A percentile compares a stretch with the other conserved stretches of the same genome.
Conservation (phyloP, 2,888 invertebrate genomes). For the Nymphalis urticae region DNA sequence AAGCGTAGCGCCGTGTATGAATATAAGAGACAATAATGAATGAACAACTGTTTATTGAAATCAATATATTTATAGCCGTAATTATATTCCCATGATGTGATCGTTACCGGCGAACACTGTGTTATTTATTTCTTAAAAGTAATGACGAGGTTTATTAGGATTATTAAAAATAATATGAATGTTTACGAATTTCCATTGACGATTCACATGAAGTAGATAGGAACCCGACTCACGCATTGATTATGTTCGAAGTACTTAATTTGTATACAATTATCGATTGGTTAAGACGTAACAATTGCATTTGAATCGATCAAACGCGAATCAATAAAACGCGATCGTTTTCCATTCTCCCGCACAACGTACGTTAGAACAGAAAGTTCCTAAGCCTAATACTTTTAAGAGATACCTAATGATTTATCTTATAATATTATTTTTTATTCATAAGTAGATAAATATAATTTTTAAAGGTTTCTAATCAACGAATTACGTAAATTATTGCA, state of each 20-base stretch:
- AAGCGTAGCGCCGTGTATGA: slow-evolving; percentile 42
- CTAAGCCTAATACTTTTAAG: slow-evolving; percentile 70
- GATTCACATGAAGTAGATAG: background rate
- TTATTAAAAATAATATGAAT: slow-evolving; percentile 7
- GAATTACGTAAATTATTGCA: slow-evolving; percentile 67
- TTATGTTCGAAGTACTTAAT: slow-evolving; percentile 34
- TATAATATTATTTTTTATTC: slow-evolving; percentile 59
- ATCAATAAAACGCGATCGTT: slow-evolving; percentile 12
- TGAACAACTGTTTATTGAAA: slow-evolving; percentile 62
- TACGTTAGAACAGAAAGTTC: slow-evolving; percentile 76
- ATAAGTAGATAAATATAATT: slow-evolving; percentile 68
- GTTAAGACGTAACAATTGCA: slow-evolving; percentile 4
- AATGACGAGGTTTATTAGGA: slow-evolving; percentile 22
- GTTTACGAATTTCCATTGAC: slow-evolving; percentile 6
- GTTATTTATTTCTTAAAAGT: slow-evolving; percentile 34
- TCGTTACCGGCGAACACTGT: slow-evolving; percentile 25
- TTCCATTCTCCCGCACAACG: slow-evolving; percentile 39
- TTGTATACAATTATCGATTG: slow-evolving; percentile 20
- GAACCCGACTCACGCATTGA: slow-evolving; percentile 6
- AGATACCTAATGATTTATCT: slow-evolving; percentile 62
- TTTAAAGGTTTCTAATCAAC: slow-evolving; percentile 78
- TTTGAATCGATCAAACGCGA: slow-evolving; percentile 3
- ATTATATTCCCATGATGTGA: slow-evolving; percentile 24
- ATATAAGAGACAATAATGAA: slow-evolving; percentile 73
- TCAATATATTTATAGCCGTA: slow-evolving; percentile 45